phyloP scores from a whole-genome alignment of 2,113 vertebrate species.

The Otus sunia region DNA sequence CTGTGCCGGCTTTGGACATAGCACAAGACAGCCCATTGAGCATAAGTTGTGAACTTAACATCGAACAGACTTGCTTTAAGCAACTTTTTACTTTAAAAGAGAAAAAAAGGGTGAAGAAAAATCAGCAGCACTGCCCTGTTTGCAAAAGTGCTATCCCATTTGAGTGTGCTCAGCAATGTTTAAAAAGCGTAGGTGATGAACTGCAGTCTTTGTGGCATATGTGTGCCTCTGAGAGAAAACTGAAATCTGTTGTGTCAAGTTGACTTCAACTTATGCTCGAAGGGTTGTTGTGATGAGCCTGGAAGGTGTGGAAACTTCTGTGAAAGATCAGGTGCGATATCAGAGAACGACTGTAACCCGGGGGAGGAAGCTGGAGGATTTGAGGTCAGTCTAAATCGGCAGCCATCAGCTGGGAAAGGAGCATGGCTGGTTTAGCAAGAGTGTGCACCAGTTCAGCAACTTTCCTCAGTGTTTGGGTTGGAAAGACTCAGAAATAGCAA shows the following conservation, averaged over 20 bases:
- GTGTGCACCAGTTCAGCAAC: not conserved
- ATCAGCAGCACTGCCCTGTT: not conserved
- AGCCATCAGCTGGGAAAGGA: not conserved
- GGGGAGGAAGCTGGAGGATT: not conserved
- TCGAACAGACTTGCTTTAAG: not conserved
- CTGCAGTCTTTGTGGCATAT: not conserved
- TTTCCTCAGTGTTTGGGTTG: not conserved
- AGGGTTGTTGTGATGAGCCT: not conserved
- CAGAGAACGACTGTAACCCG: not conserved
- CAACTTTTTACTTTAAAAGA: not conserved
- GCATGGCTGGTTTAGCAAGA: not conserved
- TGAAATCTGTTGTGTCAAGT: not conserved
- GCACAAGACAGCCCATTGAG: not conserved
- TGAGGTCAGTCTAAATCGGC: not conserved
- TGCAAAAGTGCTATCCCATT: not conserved
- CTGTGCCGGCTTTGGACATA: slow-evolving; percentile 7
- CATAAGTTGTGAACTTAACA: not conserved
- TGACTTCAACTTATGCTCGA: not conserved
- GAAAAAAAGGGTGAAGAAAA: not conserved
- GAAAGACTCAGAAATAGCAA: not conserved
- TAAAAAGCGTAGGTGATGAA: not conserved
- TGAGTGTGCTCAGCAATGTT: not conserved
- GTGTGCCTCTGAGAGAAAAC: not conserved
- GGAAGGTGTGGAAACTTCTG: not conserved
- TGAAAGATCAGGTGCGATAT: not conserved